Evolutionary conservation across 2,797 vertebrate genomes (phyloP).

Genomic region (Aplochiton taeniatus): DNA sequence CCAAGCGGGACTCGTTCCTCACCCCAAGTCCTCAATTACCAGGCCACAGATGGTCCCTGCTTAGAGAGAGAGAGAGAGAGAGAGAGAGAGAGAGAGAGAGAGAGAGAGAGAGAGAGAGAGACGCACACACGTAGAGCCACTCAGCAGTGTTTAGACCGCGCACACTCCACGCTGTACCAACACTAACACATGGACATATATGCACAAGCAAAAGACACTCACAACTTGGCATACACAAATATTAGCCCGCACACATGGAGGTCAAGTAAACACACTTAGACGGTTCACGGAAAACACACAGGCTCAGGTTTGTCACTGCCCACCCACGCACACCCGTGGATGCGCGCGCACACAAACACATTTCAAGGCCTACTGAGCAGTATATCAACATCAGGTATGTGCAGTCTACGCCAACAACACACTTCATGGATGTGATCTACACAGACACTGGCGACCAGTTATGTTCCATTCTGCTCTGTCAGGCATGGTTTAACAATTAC

Average conservation of each 20-base stretch:
- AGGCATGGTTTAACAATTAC: slow-evolving; percentile 29
- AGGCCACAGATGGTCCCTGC: slow-evolving; percentile 14
- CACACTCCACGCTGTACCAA: neutral
- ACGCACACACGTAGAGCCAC: neutral
- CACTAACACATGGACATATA: neutral
- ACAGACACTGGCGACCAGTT: too few species aligned
- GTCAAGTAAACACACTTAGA: neutral
- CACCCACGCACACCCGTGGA: neutral
- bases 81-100: neutral
- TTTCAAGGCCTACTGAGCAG: slow-evolving; percentile 1
- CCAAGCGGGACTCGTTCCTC: slow-evolving; percentile 8
- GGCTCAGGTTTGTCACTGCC: slow-evolving; percentile 32
- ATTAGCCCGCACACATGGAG: neutral
- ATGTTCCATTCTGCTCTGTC: too few species aligned
- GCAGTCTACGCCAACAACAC: neutral
- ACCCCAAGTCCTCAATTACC: slow-evolving; percentile 23
- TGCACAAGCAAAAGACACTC: neutral
- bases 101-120: neutral
- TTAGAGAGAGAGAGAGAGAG: slow-evolving; percentile 2
- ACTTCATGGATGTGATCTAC: too few species aligned
- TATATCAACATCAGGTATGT: too few species aligned
- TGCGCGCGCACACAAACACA: slow-evolving; percentile 23
- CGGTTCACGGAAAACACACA: neutral
- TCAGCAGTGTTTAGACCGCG: neutral
- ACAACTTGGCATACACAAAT: neutral